Evolutionary conservation across 2,113 vertebrate genomes (phyloP).

Genomic region (Cephalophus harveyi): DNA sequence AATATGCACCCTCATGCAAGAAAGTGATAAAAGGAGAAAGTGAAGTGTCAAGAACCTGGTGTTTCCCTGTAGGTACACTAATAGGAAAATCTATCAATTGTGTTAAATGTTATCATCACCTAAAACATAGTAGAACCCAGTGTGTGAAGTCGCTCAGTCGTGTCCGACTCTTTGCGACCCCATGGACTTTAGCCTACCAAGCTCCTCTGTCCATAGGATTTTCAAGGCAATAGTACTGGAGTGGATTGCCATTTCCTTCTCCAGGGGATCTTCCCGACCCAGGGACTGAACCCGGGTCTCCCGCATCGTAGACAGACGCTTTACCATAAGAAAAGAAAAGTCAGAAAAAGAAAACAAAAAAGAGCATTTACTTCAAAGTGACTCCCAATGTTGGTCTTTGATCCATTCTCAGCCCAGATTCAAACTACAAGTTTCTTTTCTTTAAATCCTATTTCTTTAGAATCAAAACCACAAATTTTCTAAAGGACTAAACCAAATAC

Average conservation of each 20-base stretch:
- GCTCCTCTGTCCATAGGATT: too few species aligned
- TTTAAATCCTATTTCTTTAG: neutral
- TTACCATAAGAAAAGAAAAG: neutral
- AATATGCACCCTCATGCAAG: neutral
- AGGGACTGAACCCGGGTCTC: too few species aligned
- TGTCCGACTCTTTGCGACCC: too few species aligned
- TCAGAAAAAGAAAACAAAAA: neutral
- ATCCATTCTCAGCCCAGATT: neutral
- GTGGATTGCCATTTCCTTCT: too few species aligned
- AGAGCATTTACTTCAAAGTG: neutral
- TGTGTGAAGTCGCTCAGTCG: too few species aligned
- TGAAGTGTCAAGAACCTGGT: neutral
- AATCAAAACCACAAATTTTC: neutral
- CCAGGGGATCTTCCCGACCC: too few species aligned
- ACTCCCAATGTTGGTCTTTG: neutral
- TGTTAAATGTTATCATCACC: neutral
- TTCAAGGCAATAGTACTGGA: too few species aligned
- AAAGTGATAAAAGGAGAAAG: slow-evolving; percentile 20
- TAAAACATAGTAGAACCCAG: neutral
- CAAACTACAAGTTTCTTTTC: neutral
- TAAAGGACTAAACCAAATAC: neutral
- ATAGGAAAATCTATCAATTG: neutral
- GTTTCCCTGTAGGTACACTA: neutral
- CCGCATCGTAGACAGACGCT: too few species aligned
- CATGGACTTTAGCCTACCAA: too few species aligned